phyloP scores from a whole-genome alignment of 2,113 vertebrate species.

The Taxidea taxus region DNA sequence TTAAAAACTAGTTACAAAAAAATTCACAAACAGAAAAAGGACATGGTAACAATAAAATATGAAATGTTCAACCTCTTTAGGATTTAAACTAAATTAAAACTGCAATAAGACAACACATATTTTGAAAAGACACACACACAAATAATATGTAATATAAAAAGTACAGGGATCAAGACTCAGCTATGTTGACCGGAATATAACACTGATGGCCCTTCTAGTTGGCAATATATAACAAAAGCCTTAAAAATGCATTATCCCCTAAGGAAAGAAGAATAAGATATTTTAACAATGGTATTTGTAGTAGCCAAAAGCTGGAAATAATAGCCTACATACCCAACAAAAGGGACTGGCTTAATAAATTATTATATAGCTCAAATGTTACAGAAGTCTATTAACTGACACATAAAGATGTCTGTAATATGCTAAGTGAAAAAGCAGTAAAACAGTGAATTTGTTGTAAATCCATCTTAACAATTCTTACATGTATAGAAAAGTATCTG shows the following conservation, averaged over 20 bases:
- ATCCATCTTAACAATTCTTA: not conserved
- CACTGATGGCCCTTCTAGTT: not conserved
- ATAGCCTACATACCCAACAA: not conserved
- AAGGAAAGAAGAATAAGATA: not conserved
- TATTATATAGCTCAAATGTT: not conserved
- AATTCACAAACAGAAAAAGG: not conserved
- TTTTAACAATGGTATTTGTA: not conserved
- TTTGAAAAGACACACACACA: not conserved
- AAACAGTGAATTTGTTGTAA: not conserved
- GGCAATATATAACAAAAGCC: not conserved
- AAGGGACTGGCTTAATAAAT: not conserved
- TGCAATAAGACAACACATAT: not conserved
- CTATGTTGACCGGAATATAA: not conserved
- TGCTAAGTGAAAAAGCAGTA: not conserved
- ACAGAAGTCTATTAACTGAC: not conserved
- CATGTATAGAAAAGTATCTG: not conserved
- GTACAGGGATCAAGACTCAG: not conserved
- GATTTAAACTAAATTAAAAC: not conserved
- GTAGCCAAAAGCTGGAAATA: not conserved
- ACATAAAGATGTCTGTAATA: not conserved
- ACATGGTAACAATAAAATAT: not conserved
- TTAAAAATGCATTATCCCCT: not conserved
- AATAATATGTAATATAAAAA: not conserved
- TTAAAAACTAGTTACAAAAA: not conserved
- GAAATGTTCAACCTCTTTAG: not conserved